phyloP scores from a whole-genome alignment of 2,113 vertebrate genomes.

The Galeopterus variegatus region DNA sequence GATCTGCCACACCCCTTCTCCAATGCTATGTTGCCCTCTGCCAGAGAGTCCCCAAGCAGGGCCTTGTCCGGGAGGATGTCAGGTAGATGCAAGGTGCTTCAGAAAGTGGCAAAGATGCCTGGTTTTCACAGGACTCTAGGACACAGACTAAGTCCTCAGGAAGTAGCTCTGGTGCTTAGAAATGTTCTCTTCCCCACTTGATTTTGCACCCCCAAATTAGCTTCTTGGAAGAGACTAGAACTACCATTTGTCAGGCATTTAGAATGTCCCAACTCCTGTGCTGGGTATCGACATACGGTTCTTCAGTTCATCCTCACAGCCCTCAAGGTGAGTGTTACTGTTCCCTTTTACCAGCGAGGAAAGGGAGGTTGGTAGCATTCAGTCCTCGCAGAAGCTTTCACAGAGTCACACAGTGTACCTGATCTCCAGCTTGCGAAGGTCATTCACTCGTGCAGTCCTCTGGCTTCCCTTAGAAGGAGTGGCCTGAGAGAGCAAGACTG shows the following conservation, averaged over 20 bases:
- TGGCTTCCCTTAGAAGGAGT: not conserved
- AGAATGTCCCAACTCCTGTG: not conserved
- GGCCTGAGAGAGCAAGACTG: not conserved
- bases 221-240: not conserved
- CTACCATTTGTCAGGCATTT: not conserved
- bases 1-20: not conserved
- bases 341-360: not conserved
- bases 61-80: too few species aligned
- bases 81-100: not conserved
- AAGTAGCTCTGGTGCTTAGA: not conserved
- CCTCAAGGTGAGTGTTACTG: not conserved
- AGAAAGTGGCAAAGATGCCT: not conserved
- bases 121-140: not conserved
- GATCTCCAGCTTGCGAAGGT: not conserved
- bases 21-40: too few species aligned
- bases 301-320: too few species aligned
- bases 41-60: not conserved
- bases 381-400: not conserved
- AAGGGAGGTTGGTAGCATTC: fast-evolving
- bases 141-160: not conserved
- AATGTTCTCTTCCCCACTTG: not conserved
- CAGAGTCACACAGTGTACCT: not conserved
- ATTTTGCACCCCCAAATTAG: not conserved
- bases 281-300: not conserved
- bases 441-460: not conserved